Evolutionary conservation across 2,113 vertebrate genomes (phyloP).

Genomic region (Vulpes vulpes): DNA sequence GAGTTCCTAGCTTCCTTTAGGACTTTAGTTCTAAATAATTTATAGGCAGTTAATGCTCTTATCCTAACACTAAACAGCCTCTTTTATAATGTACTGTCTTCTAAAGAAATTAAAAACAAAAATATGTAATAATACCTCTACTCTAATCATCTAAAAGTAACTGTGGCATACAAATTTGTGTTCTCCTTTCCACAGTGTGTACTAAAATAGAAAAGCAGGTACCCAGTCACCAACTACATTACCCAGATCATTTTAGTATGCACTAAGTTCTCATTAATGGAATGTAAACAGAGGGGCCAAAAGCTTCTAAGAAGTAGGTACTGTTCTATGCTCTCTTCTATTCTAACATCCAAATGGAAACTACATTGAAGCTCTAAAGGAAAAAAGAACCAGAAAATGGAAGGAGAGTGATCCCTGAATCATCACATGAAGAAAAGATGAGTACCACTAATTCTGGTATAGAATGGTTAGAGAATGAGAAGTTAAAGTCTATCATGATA

Average conservation of each 20-base stretch:
- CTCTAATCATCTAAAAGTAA: neutral
- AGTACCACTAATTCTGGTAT: neutral
- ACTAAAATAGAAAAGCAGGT: neutral
- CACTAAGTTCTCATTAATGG: neutral
- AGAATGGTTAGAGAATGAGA: neutral
- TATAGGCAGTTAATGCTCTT: neutral
- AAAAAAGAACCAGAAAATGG: neutral
- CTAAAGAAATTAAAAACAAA: neutral
- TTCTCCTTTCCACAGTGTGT: neutral
- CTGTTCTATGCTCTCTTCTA: neutral
- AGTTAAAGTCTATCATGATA: neutral
- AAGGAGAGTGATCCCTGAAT: neutral
- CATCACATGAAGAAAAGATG: neutral
- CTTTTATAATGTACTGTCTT: neutral
- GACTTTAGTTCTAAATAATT: neutral
- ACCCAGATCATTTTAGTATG: neutral
- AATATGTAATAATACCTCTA: neutral
- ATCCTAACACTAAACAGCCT: neutral
- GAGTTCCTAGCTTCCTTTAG: neutral
- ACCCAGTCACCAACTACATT: neutral
- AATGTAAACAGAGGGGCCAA: neutral
- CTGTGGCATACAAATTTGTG: neutral
- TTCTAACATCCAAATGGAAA: neutral
- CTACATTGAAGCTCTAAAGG: neutral
- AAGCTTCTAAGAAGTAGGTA: constrained; percentile 23